Percentiles rank a stretch among this genome's conserved stretches.
phyloP scores from a whole-genome alignment of 2,888 invertebrate species.

The Ophioninae sp. region DNA sequence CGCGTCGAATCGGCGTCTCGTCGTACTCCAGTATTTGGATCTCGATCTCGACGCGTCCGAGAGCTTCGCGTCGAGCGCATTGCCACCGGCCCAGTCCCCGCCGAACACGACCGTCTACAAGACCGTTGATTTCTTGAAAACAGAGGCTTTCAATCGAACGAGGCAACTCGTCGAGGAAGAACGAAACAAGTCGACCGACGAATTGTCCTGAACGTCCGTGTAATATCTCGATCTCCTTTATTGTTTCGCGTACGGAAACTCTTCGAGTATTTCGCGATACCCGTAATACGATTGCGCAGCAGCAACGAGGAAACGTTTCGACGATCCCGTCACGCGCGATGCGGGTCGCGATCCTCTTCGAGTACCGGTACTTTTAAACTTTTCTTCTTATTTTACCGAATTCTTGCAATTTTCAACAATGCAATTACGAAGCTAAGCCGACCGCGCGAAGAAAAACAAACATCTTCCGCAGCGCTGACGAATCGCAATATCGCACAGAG shows the following conservation, averaged over 20 bases:
- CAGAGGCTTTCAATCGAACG: conserved; percentile 94
- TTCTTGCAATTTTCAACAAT: conserved; percentile 12
- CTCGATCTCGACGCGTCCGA: conserved; percentile 87
- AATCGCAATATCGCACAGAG: conserved; percentile 62
- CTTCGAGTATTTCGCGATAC: conserved; percentile 45
- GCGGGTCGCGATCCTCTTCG: neutral
- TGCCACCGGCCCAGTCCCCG: conserved; percentile 80
- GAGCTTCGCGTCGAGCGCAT: conserved; percentile 77
- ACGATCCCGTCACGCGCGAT: conserved; percentile 2
- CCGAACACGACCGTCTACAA: conserved; percentile 88
- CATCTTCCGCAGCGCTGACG: conserved; percentile 47
- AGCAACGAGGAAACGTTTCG: neutral
- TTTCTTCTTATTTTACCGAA: conserved; percentile 2
- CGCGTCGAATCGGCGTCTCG: conserved; percentile 76
- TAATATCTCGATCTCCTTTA: conserved; percentile 1
- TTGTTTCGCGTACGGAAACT: conserved; percentile 20
- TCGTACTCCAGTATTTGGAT: conserved; percentile 91
- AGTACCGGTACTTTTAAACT: neutral
- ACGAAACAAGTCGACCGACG: conserved; percentile 81
- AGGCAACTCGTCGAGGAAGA: conserved; percentile 90
- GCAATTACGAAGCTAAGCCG: conserved; percentile 11
- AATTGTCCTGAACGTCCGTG: conserved; percentile 70
- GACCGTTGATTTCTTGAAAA: conserved; percentile 96
- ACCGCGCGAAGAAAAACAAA: conserved; percentile 15
- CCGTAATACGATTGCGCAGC: conserved; percentile 10